Evolutionary conservation across 2,797 vertebrate species (phyloP).

Genomic region (Nannoperca australis): DNA sequence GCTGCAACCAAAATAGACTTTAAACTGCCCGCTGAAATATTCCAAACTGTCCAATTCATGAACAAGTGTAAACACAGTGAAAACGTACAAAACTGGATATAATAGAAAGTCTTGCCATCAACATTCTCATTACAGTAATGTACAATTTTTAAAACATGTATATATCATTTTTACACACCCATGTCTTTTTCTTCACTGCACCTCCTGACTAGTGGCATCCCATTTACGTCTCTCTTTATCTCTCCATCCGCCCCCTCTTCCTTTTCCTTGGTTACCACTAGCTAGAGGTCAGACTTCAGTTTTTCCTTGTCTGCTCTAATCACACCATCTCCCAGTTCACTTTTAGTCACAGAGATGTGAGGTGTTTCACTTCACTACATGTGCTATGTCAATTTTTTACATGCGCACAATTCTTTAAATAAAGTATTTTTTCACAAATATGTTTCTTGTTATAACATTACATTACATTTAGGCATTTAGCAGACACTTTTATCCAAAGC

Average conservation of each 20-base stretch:
- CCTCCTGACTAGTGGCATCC: constrained; percentile 9
- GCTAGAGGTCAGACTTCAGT: constrained; percentile 68
- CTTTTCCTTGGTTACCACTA: constrained; percentile 48
- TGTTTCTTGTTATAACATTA: too few relatives aligned
- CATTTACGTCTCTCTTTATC: constrained; percentile 17
- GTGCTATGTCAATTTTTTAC: constrained; percentile 29
- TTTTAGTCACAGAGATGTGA: constrained; percentile 41
- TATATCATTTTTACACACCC: constrained; percentile 4
- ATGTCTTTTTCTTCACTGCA: background rate
- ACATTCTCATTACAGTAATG: background rate
- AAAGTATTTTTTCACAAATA: too few relatives aligned
- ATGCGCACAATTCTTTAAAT: background rate
- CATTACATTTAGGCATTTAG: too few relatives aligned
- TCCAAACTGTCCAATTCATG: constrained; percentile 10
- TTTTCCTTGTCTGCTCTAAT: constrained; percentile 71
- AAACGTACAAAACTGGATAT: background rate
- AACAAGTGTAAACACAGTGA: background rate
- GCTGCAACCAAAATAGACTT: constrained; percentile 27
- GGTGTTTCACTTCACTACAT: constrained; percentile 18
- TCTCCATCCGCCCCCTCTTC: constrained; percentile 21
- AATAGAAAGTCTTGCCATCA: background rate
- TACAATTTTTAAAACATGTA: constrained; percentile 3
- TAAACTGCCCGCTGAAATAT: constrained; percentile 9
- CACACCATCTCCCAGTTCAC: constrained; percentile 71
- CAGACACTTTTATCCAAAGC: too few relatives aligned